These are phyloP conservation scores for Phymorhynchus buccinoides DNA, from an alignment of 1,140 invertebrate genomes.

Conservation along the genomic window DNA sequence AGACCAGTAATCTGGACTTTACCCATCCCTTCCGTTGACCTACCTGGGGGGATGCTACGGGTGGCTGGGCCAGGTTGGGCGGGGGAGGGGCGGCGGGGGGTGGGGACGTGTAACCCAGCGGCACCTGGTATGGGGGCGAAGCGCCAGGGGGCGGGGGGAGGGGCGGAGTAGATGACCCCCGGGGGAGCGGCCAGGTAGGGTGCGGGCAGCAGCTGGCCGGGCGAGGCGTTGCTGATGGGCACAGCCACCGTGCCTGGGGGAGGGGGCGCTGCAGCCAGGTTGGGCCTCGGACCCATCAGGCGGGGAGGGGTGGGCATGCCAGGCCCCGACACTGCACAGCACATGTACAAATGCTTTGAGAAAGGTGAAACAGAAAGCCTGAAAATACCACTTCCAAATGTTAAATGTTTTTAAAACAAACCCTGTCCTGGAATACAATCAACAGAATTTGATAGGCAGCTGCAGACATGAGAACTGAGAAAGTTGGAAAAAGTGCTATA, in stretches of 20 bases:
- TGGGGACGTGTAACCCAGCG: slow-evolving; percentile 48
- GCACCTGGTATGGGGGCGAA: slow-evolving; percentile 40
- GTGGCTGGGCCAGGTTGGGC: slow-evolving; percentile 33
- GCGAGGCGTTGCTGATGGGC: slow-evolving; percentile 43
- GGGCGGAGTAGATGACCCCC: slow-evolving; percentile 51
- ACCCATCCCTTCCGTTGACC: neutral
- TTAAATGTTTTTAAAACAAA: neutral
- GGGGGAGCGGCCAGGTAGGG: slow-evolving; percentile 31
- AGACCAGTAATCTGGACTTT: no score
- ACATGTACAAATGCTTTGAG: no score
- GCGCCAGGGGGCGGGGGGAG: slow-evolving; percentile 37
- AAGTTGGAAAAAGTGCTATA: neutral
- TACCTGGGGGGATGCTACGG: slow-evolving; percentile 39
- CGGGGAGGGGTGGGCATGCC: slow-evolving; percentile 44
- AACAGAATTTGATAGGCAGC: neutral
- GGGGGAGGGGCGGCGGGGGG: slow-evolving; percentile 43
- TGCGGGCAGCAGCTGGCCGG: slow-evolving; percentile 47
- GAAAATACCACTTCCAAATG: neutral
- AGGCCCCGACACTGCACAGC: slow-evolving; percentile 41
- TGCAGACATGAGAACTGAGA: neutral
- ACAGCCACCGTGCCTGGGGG: slow-evolving; percentile 42
- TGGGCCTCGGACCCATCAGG: slow-evolving; percentile 33
- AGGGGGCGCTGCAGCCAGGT: slow-evolving; percentile 29
- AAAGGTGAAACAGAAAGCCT: neutral
- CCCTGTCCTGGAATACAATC: neutral